Evolutionary conservation across 2,888 invertebrate species (phyloP).

Genomic region (Dynastes hyllus): DNA sequence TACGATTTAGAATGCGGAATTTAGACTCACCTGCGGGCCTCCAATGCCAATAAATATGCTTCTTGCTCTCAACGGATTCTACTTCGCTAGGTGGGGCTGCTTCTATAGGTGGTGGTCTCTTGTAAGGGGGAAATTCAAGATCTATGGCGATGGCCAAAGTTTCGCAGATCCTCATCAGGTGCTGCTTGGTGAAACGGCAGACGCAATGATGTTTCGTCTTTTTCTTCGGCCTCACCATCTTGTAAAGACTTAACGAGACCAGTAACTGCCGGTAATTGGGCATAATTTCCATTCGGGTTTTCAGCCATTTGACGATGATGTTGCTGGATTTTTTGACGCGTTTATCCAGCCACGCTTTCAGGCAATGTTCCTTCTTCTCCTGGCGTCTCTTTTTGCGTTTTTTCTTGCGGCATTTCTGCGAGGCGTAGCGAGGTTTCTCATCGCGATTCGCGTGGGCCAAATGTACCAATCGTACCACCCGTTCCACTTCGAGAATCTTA

Average conservation of each 20-base stretch:
- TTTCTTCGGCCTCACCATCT: slow-evolving; percentile 43
- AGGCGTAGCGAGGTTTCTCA: slow-evolving; percentile 44
- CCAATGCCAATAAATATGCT: slow-evolving; percentile 47
- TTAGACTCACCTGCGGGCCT: slow-evolving; percentile 27
- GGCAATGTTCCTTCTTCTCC: slow-evolving; percentile 44
- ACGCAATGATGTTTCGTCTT: slow-evolving; percentile 36
- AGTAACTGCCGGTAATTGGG: slow-evolving; percentile 56
- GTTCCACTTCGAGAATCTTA: slow-evolving; percentile 52
- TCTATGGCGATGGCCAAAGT: slow-evolving; percentile 54
- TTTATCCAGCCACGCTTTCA: slow-evolving; percentile 48
- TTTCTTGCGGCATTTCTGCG: slow-evolving; percentile 43
- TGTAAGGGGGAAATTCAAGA: slow-evolving; percentile 54
- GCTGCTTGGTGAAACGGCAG: slow-evolving; percentile 51
- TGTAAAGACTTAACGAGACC: slow-evolving; percentile 51
- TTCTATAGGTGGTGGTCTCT: slow-evolving; percentile 13
- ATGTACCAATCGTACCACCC: slow-evolving; percentile 56
- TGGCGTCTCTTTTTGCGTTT: slow-evolving; percentile 47
- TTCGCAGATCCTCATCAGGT: slow-evolving; percentile 54
- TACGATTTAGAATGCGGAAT: too few relatives aligned
- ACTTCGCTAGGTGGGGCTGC: slow-evolving; percentile 20
- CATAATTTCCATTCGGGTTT: slow-evolving; percentile 29
- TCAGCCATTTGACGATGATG: slow-evolving; percentile 38
- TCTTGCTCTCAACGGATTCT: slow-evolving; percentile 43
- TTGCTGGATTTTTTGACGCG: slow-evolving; percentile 26
- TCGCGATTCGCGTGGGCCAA: slow-evolving; percentile 54